Base-by-base conservation (phyloP, 2,888 invertebrate species). In the Willowsia nigromaculata region DNA sequence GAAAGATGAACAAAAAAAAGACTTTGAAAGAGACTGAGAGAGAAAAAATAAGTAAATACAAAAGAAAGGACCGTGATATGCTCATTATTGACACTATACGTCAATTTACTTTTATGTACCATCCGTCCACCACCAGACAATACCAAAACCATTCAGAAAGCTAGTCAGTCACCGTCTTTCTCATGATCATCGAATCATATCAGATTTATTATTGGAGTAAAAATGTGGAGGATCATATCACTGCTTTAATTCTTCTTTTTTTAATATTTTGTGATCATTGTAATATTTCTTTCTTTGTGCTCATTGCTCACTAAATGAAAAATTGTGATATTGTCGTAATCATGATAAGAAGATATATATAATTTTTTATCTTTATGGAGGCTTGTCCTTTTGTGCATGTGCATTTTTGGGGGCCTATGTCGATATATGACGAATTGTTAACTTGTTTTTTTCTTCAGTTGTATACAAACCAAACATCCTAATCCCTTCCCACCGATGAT, bases 401-500 rank as follows among this genome's bases (percentile, higher is more conserved):
- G 30, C 43, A 30, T 22, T 76, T 37, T 56, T 56, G 62, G 33
- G 65, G 43, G 47, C n/a, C 15, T 76, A 3, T 76, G 50, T 50
- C 27, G 27, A 50, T 50, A 56, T 83, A 27, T 83, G 40, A 62
- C 43, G 37, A 30, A 50, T 76, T 53, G 47, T 76, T 76, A 50
- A 15, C 76, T 9, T 30, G 47, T 76, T 71, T 47, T 56, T 85
- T n/a, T n/a, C n/a, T n/a, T n/a, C n/a, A n/a, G 40, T 85, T 74
- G 83, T 84, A 30, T 74, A 71, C 25, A 27, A 50, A 37, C 37
- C 68, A 47, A 88, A 88, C 84, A 89, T 89, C 85, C 84, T 89
- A 89, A 89, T 89, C 85, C 85, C 89, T 81, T 89, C 85, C 89
- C 85, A 89, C 89, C 84, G 76, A 80, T 22, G 76, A 80, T 22